phyloP scores from a whole-genome alignment of 2,888 invertebrate species.

The Nomada hirtipes region DNA sequence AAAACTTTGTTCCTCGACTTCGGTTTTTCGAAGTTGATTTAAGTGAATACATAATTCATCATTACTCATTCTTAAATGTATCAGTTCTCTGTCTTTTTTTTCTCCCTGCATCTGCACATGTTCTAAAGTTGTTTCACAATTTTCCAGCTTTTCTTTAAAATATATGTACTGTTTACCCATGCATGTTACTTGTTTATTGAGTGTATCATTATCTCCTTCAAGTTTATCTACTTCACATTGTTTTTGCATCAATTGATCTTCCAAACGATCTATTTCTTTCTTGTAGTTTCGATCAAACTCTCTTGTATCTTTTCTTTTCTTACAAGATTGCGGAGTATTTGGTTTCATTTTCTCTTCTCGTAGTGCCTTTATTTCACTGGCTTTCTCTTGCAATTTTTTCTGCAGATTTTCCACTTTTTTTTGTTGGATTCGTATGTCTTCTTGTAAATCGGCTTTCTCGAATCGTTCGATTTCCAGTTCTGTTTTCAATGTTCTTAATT shows the following conservation, averaged over 20 bases:
- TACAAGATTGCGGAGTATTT: conserved; percentile 79
- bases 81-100: conserved; percentile 76
- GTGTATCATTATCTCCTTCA: conserved; percentile 85
- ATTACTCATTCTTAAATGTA: conserved; percentile 73
- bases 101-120: conserved; percentile 72
- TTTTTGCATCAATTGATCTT: conserved; percentile 85
- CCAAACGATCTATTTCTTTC: conserved; percentile 86
- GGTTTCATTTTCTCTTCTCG: conserved; percentile 78
- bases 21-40: conserved; percentile 70
- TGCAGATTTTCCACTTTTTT: conserved; percentile 86
- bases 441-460: conserved; percentile 87
- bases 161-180: conserved; percentile 60
- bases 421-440: conserved; percentile 86
- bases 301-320: conserved; percentile 74
- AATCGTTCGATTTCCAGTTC: conserved; percentile 87
- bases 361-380: conserved; percentile 81
- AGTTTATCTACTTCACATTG: conserved; percentile 86
- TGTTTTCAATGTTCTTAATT: conserved; percentile 86
- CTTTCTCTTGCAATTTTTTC: conserved; percentile 84
- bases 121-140: conserved; percentile 72
- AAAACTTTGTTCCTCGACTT: conserved; percentile 76
- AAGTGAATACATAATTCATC: conserved; percentile 78
- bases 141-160: conserved; percentile 72
- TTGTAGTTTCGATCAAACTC: conserved; percentile 79
- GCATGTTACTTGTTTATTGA: conserved; percentile 81